Conservation (phyloP, 2,888 invertebrate genomes). For the Cabera pusaria region DNA sequence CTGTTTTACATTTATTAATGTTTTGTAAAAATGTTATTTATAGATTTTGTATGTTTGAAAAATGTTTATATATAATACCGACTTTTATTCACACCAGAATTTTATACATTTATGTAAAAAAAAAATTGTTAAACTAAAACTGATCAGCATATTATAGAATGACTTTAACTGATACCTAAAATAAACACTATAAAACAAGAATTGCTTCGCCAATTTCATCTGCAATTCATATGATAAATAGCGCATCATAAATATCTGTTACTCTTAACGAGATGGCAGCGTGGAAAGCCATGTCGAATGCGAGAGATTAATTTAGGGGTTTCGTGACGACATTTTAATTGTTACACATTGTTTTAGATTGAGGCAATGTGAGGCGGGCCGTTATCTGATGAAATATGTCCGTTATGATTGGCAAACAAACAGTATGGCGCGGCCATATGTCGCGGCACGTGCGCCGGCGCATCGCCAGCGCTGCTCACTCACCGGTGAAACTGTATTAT, state of each 20-base stretch:
- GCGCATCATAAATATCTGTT: constrained; percentile 29
- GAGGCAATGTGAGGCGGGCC: constrained; percentile 71
- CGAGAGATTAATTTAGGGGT: constrained; percentile 40
- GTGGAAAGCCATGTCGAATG: constrained; percentile 63
- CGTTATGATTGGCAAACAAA: constrained; percentile 84
- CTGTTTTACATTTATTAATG: too few species aligned
- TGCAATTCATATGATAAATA: constrained; percentile 10
- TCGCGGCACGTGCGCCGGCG: constrained; percentile 80
- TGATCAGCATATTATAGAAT: too few species aligned
- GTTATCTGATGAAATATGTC: constrained; percentile 84
- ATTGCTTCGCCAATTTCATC: constrained; percentile 4
- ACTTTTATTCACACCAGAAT: too few species aligned
- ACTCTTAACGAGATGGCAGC: constrained; percentile 34
- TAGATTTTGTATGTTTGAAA: too few species aligned
- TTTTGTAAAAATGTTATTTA: too few species aligned
- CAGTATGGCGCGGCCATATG: constrained; percentile 82
- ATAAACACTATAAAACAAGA: too few species aligned
- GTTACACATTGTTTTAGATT: constrained; percentile 78
- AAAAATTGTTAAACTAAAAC: too few species aligned
- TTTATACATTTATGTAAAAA: too few species aligned
- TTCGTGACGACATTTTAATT: constrained; percentile 67
- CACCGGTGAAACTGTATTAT: constrained; percentile 73
- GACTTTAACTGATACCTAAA: too few species aligned
- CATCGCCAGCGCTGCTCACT: constrained; percentile 72
- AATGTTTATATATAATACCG: too few species aligned